phyloP scores from a whole-genome alignment of 2,888 invertebrate genomes.

The Caenorhabditis drosophilae region DNA sequence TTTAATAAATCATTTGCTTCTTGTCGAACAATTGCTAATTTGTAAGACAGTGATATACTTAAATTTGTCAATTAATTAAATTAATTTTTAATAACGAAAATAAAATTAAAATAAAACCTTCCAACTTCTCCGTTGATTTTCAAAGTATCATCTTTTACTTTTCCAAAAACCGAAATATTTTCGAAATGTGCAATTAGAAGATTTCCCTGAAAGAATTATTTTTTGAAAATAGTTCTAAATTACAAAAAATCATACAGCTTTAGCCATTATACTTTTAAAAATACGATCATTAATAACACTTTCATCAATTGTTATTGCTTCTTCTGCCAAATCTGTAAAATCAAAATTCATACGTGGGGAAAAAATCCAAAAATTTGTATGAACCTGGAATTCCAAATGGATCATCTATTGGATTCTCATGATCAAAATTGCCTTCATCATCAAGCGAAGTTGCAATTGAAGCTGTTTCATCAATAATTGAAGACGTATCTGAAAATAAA shows the following conservation, averaged over 20 bases:
- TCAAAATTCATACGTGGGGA: too few relatives aligned
- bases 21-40: constrained; percentile 13
- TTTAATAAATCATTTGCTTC: constrained; percentile 24
- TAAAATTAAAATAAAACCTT: constrained; percentile 1
- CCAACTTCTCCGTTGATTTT: constrained; percentile 10
- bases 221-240: too few relatives aligned
- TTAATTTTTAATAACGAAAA: background rate
- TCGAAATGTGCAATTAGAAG: constrained; percentile 18
- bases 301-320: constrained; percentile 50
- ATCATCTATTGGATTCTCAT: constrained; percentile 35
- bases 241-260: constrained; percentile 26
- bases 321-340: constrained; percentile 50
- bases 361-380: too few relatives aligned
- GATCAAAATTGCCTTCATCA: constrained; percentile 38
- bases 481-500: constrained; percentile 22
- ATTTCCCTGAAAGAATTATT: constrained; percentile 36
- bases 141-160: constrained; percentile 16
- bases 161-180: constrained; percentile 15
- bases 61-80: too few relatives aligned
- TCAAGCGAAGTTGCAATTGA: constrained; percentile 45
- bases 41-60: constrained; percentile 7
- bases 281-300: constrained; percentile 38
- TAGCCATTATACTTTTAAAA: constrained; percentile 47
- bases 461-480: constrained; percentile 35
- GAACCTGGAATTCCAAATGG: too few relatives aligned